These are phyloP conservation scores for Picus viridis DNA, from an alignment of 2,797 vertebrate genomes.

Conservation along the genomic window DNA sequence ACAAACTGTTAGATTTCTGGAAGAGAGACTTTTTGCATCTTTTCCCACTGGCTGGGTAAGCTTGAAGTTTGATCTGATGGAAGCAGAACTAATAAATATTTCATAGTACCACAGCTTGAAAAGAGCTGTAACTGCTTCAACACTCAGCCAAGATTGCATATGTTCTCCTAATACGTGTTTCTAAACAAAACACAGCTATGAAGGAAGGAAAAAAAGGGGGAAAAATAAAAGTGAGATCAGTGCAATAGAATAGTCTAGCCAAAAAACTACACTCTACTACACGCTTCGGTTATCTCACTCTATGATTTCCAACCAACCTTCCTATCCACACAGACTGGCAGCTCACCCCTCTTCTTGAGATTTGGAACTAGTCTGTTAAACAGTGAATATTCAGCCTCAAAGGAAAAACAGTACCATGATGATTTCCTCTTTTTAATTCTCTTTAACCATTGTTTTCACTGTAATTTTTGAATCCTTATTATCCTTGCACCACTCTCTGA, in stretches of 20 bases:
- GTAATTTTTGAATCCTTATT: background rate
- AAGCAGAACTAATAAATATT: constrained; percentile 21
- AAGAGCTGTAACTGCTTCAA: background rate
- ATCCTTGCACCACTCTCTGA: background rate
- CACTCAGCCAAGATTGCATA: background rate
- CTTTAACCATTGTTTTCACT: background rate
- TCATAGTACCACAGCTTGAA: background rate
- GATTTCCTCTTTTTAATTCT: background rate
- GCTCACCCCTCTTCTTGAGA: background rate
- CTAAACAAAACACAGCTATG: background rate
- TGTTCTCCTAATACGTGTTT: background rate
- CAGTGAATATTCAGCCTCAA: background rate
- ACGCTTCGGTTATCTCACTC: background rate
- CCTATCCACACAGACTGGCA: background rate
- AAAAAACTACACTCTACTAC: background rate
- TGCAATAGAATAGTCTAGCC: background rate
- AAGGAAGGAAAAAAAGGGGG: fast-evolving
- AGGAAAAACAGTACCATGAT: background rate
- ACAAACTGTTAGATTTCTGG: background rate
- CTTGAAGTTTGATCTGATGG: background rate
- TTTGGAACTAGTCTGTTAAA: background rate
- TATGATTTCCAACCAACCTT: background rate
- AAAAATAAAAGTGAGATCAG: background rate
- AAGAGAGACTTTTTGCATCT: background rate
- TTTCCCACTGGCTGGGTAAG: background rate